Evolutionary conservation across 2,113 vertebrate species (phyloP), one percentile per base, ranked within the genome.

Genomic region (Copsychus sechellarum): DNA sequence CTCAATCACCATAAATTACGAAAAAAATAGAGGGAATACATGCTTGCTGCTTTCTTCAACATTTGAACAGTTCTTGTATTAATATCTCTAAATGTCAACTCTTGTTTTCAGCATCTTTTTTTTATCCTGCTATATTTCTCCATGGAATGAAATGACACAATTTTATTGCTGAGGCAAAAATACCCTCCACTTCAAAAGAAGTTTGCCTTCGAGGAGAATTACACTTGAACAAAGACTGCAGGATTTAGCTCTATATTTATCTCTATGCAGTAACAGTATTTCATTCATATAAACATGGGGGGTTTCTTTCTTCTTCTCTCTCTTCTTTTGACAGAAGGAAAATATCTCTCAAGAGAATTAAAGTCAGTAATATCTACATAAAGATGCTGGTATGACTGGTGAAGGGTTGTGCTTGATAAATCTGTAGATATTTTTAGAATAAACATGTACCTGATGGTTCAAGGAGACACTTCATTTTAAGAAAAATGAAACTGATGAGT

Each of bases 81-180:
- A 95, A 38, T 43, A 79, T 82, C 57, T 76, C 83, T 67, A 94
- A 92, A 87, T 81, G 47, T 77, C 86, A 88, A n/a, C 36, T 82
- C 66, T 73, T 92, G n/a, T 91, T 94, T 92, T 67, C 73, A 93
- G 76, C 61, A 79, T 69, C 78, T 45, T 67, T 88, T 71, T 93
- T 93, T 90, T 56, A 83, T 73, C 51, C 60, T 71, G 47, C 26
- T 43, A 9, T 81, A 81, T 96, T 93, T 90, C 88, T 94, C 87
- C 76, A 78, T 29, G 43, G 71, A 92, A 94, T 81, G 11, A 92
- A 96, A 95, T 93, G 71, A 95, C 92, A 96, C 76, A 67, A 70
- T 93, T 86, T 95, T 95, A 88, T 90, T 96, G 90, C 93, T 96
- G 92, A 95, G 88, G 92, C 86, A 96, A 96, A 96, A 94, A 93